A percentile compares a stretch with the other conserved stretches of the same genome.
Conservation (phyloP, 2,797 vertebrate genomes). For the Scolopax bukidnonensis region DNA sequence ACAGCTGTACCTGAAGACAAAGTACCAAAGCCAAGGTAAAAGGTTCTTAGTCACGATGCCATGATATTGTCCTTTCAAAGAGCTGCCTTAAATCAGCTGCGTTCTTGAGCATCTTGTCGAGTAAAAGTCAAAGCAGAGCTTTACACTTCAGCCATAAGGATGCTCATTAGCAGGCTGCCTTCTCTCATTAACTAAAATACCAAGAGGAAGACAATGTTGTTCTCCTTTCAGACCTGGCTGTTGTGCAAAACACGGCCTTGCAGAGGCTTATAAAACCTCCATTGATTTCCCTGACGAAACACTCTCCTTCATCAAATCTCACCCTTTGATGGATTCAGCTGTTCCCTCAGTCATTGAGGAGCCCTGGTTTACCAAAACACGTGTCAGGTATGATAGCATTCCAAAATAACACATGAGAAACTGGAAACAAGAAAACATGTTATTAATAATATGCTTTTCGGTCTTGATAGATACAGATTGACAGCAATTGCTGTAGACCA, state of each 20-base stretch:
- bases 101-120: neutral
- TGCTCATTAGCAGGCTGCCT: conserved; percentile 22
- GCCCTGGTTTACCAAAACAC: conserved; percentile 98
- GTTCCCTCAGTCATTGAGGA: conserved; percentile 93
- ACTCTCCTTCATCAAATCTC: conserved; percentile 96
- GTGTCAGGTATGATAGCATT: conserved; percentile 86
- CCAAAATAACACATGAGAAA: neutral
- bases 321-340: conserved; percentile 95
- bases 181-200: conserved; percentile 51
- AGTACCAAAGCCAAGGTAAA: conserved; percentile 94
- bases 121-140: conserved; percentile 19
- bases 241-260: conserved; percentile 92
- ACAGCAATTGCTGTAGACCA: conserved; percentile 92
- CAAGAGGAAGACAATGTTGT: conserved; percentile 18
- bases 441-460: neutral
- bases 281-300: conserved; percentile 97
- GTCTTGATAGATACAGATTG: conserved; percentile 87
- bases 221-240: conserved; percentile 89
- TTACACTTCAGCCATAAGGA: neutral
- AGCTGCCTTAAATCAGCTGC: neutral
- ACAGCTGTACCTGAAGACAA: conserved; percentile 95
- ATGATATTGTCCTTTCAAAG: neutral
- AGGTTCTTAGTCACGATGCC: neutral
- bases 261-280: conserved; percentile 92
- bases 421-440: neutral